Evolutionary conservation across 2,888 invertebrate genomes (phyloP).

Genomic region (Dyspetes luteomarginatus): DNA sequence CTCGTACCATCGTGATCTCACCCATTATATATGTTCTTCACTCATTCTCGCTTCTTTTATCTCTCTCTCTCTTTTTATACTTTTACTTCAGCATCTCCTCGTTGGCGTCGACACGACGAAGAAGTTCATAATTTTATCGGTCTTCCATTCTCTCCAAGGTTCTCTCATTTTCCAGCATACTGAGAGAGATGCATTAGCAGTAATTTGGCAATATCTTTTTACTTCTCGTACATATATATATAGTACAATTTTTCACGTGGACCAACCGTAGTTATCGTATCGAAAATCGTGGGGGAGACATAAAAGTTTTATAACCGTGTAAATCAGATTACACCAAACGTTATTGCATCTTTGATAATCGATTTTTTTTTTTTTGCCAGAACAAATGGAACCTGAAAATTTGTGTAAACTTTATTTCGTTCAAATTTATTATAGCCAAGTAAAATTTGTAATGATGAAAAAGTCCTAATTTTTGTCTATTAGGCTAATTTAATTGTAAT

Average conservation of each 20-base stretch:
- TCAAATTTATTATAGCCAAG: too few species aligned
- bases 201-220: conserved; percentile 70
- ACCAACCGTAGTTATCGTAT: conserved; percentile 12
- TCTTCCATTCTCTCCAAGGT: conserved; percentile 61
- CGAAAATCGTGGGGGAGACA: not conserved
- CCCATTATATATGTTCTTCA: not conserved
- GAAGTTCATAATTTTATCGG: conserved; percentile 78
- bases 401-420: too few species aligned
- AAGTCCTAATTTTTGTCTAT: too few species aligned
- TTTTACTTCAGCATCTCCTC: conserved; percentile 51
- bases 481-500: too few species aligned
- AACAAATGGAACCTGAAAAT: not conserved
- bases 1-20: conserved; percentile 30
- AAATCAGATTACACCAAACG: conserved; percentile 27
- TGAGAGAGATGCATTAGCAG: conserved; percentile 74
- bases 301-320: conserved; percentile 27
- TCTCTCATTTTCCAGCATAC: conserved; percentile 64
- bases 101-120: conserved; percentile 63
- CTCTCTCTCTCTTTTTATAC: conserved; percentile 43
- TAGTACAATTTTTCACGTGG: not conserved
- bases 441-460: too few species aligned
- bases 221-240: not conserved
- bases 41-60: conserved; percentile 24
- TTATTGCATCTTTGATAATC: conserved; percentile 18
- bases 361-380: not conserved